Conservation (phyloP, 2,113 vertebrate genomes). For the Hemicordylus capensis region DNA sequence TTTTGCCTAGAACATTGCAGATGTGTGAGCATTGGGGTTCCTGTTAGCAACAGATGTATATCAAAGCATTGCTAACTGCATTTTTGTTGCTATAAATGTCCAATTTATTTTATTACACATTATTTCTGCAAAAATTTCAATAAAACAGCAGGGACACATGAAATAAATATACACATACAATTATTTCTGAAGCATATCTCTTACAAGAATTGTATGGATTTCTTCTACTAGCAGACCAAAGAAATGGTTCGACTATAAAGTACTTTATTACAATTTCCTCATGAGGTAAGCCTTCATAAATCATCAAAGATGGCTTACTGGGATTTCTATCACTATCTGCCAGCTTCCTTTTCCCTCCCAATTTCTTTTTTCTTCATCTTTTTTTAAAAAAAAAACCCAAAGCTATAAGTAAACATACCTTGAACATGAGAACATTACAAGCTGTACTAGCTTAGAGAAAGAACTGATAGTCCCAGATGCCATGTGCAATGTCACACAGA, state of each 20-base stretch:
- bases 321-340: slow-evolving; percentile 38
- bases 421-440: slow-evolving; percentile 52
- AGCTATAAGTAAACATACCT: slow-evolving; percentile 48
- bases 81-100: neutral
- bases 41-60: too few relatives aligned
- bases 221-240: slow-evolving; percentile 44
- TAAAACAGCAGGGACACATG: neutral
- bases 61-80: neutral
- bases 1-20: too few relatives aligned
- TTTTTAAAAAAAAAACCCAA: slow-evolving; percentile 37
- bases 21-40: too few relatives aligned
- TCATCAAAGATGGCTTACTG: slow-evolving; percentile 48
- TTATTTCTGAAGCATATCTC: neutral
- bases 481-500: slow-evolving; percentile 35
- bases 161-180: neutral
- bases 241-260: slow-evolving; percentile 5
- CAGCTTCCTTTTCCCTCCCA: slow-evolving; percentile 35
- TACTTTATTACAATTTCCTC: slow-evolving; percentile 35
- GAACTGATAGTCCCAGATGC: slow-evolving; percentile 45
- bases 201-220: slow-evolving; percentile 49
- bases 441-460: slow-evolving; percentile 46
- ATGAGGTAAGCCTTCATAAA: slow-evolving; percentile 32
- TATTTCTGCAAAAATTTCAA: neutral
- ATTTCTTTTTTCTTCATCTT: slow-evolving; percentile 51
- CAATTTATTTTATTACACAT: neutral